phyloP scores from a whole-genome alignment of 53 echinoderm and acorn worm species.

The Echinarachnius parma region DNA sequence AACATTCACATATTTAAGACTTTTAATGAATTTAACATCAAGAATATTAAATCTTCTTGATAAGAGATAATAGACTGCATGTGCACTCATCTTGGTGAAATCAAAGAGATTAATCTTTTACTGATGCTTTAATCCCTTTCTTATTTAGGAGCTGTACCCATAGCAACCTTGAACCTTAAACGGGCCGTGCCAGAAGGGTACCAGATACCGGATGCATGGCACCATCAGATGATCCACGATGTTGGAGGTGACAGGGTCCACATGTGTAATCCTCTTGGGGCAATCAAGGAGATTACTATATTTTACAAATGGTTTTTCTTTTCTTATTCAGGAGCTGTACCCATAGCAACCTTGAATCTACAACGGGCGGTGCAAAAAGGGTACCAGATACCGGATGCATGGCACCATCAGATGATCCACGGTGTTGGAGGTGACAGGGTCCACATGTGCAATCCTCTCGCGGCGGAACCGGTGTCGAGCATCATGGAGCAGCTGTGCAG shows the following conservation, averaged over 20 bases:
- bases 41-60: no score
- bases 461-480: constrained; percentile 15
- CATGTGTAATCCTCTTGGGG: constrained; percentile 89
- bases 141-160: constrained; percentile 68
- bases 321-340: constrained; percentile 63
- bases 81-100: no score
- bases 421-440: constrained; percentile 60
- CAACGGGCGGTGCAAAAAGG: constrained; percentile 54
- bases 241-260: constrained; percentile 51
- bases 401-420: constrained; percentile 98
- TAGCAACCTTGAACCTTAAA: constrained; percentile 86
- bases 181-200: constrained; percentile 38
- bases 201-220: constrained; percentile 87
- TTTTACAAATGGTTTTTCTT: not conserved
- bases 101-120: no score
- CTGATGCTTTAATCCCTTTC: no score
- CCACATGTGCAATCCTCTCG: constrained; percentile 83
- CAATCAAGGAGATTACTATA: no score
- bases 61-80: no score
- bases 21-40: no score
- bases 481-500: constrained; percentile 68
- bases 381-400: constrained; percentile 73
- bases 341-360: constrained; percentile 78
- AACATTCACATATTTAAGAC: no score
- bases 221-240: constrained; percentile 95